phyloP scores from a whole-genome alignment of 2,113 vertebrate genomes.

The Gila orcuttii region DNA sequence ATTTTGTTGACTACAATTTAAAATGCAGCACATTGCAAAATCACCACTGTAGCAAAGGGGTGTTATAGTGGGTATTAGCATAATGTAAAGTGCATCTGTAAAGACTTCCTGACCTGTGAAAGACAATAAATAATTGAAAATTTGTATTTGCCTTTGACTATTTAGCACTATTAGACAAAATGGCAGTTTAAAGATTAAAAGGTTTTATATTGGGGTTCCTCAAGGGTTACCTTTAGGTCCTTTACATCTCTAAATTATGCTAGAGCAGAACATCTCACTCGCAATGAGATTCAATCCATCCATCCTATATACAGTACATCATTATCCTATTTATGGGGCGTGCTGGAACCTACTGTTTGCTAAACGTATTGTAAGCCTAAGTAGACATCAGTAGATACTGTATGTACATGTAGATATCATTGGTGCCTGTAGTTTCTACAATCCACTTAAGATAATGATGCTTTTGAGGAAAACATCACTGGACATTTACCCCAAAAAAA shows the following conservation, averaged over 20 bases:
- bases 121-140: not conserved
- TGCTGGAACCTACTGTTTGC: not conserved
- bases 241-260: not conserved
- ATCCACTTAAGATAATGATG: not conserved
- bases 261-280: not conserved
- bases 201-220: not conserved
- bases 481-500: not conserved
- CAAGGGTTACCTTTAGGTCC: not conserved
- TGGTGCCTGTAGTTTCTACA: not conserved
- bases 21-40: not conserved
- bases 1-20: not conserved
- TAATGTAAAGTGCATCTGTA: too few relatives aligned
- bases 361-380: too few relatives aligned
- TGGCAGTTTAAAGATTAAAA: not conserved
- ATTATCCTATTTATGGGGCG: not conserved
- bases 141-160: not conserved
- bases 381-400: too few relatives aligned
- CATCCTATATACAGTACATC: not conserved
- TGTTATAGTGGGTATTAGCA: too few relatives aligned
- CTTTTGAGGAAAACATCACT: not conserved
- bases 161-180: not conserved
- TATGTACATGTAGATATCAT: not conserved
- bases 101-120: not conserved
- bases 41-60: not conserved
- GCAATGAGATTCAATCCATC: not conserved